Base-by-base conservation (phyloP, 2,113 vertebrate genomes). In the Anolis carolinensis region DNA sequence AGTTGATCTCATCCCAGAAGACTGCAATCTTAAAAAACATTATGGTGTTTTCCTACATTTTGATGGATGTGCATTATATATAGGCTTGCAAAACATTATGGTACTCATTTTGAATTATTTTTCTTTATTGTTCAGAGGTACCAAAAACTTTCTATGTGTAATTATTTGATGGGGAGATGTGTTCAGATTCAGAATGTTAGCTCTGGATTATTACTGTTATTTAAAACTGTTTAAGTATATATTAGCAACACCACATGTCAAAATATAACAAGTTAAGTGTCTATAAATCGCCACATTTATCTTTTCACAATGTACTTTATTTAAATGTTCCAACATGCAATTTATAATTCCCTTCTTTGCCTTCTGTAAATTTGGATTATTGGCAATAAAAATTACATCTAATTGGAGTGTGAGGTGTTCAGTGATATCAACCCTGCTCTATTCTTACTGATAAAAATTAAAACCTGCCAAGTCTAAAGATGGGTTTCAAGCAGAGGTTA, bases 391-490 rank as follows among this genome's bases (percentile, higher is more conserved):
- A 78, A 78, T 77, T 68, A 55, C 63, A 68, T 55, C 62, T 78
- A 32, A 78, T 52, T 67, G 34, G n/a, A 34, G 30, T 48, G 39
- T 30, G 13, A 32, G 20, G 23, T 77, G 73, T 34, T 83, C 50
- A 34, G 62, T 36, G 62, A 9, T 50, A 84, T 52, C 62, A 52
- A 36, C 50, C 32, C 63, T 36, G 4, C 34, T 70, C 23, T 78
- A 78, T 85, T 70, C 44, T 78, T 78, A 78, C 18, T 48, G 63
- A 78, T 78, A 68, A 84, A 84, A 68, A 70, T 52, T 27, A 70
- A 30, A 78, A 36, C 72, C 44, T 70, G 63, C 11, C 63, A 78
- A 55, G 48, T 85, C 74, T 39, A 78, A 78, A 36, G 27, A 55
- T 39, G 48, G 70, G 27, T 27, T 78, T 1, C 6, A 70, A 14